Evolutionary conservation across 2,113 vertebrate species (phyloP), one percentile per base, ranked within the genome.

Genomic region (Balaeniceps rex): DNA sequence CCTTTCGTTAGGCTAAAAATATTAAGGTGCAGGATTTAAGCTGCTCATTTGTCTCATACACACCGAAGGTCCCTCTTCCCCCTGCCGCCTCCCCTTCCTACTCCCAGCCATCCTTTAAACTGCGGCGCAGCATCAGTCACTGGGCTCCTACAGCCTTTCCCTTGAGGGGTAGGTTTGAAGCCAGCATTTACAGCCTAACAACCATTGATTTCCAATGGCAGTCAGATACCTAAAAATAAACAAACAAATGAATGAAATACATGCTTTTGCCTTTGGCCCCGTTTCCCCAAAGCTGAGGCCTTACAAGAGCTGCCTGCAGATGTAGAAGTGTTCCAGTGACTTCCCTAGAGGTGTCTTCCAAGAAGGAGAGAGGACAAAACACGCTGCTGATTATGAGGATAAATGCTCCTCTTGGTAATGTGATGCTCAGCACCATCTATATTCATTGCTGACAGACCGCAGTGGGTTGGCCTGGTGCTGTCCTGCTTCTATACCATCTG

Each of bases 101-200:
- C 19, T 21, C 38, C 51, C 7, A 14, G 2, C 12, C 42, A 8
- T 51, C 40, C n/a, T 51, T 80, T 36, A 68, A 9, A 19, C 42
- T 13, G 24, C 2, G 4, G 4, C 4, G 1, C 14, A 26, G 63
- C 12, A 51, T n/a, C n/a, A 4, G 33, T 21, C 33, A 12, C 34
- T 65, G 15, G 44, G 44, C 65, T 94, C 65, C 77, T 63, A 5
- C 55, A 69, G 66, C 47, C 23, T 42, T 57, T 38, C 68, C 61
- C 44, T 14, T 40, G 29, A 75, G 69, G n/a, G 15, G 38, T 7
- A n/a, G 55, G 46, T 25, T 63, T 36, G 63, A 44, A 42, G 55
- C 38, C 29, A 40, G 34, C 29, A 51, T 36, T 36, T 36, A 47
- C 34, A 31, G 14, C 12, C 66, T 49, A 49, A 29, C 36, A 47